Conservation (phyloP, 1,140 invertebrate species). For the Diabrotica virgifera region DNA sequence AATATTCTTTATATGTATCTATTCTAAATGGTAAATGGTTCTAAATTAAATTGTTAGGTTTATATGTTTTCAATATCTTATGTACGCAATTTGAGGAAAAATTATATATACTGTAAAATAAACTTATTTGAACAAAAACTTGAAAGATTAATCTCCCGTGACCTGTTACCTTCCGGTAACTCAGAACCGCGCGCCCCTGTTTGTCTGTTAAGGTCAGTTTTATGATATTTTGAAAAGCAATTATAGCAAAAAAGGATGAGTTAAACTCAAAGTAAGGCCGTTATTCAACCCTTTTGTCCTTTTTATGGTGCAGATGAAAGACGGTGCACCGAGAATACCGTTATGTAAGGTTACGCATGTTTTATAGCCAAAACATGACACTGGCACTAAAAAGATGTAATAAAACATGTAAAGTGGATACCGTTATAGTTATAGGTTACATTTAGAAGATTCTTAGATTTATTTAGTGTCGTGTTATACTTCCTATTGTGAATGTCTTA, state of each 20-base stretch:
- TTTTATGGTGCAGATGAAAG: constrained; percentile 15
- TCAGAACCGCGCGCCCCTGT: too few species aligned
- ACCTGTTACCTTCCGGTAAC: too few species aligned
- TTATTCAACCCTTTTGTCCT: constrained; percentile 31
- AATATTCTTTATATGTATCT: too few species aligned
- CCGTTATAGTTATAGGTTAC: constrained; percentile 36
- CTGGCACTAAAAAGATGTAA: constrained; percentile 33
- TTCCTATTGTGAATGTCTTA: constrained; percentile 30
- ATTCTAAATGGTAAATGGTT: too few species aligned
- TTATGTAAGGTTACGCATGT: constrained; percentile 40
- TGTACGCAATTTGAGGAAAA: too few species aligned
- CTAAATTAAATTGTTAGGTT: too few species aligned
- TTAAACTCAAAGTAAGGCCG: constrained; percentile 34
- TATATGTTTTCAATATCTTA: too few species aligned
- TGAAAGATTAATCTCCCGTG: too few species aligned
- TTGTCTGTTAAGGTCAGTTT: not conserved
- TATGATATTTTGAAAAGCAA: constrained; percentile 33
- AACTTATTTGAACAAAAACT: too few species aligned
- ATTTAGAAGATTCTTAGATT: constrained; percentile 26
- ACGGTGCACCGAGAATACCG: constrained; percentile 25
- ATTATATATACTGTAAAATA: too few species aligned
- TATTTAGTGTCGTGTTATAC: constrained; percentile 33
- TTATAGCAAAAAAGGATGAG: constrained; percentile 32
- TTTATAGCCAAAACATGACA: constrained; percentile 43
- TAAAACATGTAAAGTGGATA: constrained; percentile 41